phyloP scores from a whole-genome alignment of 2,797 vertebrate genomes.

The Tokudaia tokunoshimensis region DNA sequence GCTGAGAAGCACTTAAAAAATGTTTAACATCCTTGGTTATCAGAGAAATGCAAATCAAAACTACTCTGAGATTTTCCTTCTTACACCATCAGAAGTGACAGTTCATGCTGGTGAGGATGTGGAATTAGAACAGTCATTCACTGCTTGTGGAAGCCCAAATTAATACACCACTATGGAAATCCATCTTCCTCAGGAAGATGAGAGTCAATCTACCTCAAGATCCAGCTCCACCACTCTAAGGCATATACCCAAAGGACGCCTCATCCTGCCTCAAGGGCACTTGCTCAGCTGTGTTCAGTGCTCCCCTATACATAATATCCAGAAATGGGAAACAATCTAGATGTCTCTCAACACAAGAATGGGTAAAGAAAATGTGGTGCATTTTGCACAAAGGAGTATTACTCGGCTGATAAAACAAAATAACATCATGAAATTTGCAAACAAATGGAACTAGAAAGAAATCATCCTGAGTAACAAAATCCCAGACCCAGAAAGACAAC shows the following conservation, averaged over 20 bases:
- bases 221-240: neutral
- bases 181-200: neutral
- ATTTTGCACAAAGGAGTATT: neutral
- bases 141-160: neutral
- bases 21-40: neutral
- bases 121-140: neutral
- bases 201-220: neutral
- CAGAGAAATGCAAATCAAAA: neutral
- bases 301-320: neutral
- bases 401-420: neutral
- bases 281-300: neutral
- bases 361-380: no score
- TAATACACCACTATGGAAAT: neutral
- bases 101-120: neutral
- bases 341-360: neutral
- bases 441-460: neutral
- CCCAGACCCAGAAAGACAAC: neutral
- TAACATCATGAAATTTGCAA: neutral
- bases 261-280: neutral
- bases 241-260: neutral
- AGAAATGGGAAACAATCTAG: neutral
- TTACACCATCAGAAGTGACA: neutral
- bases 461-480: neutral
- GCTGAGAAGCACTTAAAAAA: neutral
- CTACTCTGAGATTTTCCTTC: neutral